Conservation (phyloP, 2,888 invertebrate genomes). For the Agonum fuliginosum region DNA sequence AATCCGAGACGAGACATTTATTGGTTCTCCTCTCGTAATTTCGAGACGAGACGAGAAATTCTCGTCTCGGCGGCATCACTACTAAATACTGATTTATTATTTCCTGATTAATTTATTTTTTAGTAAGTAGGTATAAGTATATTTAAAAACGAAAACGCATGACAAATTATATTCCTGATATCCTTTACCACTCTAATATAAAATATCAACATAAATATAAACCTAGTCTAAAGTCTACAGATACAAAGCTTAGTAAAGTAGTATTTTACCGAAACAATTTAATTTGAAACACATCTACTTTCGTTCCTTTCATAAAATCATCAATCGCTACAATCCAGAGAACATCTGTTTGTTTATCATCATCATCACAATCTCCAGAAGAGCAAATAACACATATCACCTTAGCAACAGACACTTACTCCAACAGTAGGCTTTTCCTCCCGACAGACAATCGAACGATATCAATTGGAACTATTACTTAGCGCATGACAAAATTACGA, state of each 20-base stretch:
- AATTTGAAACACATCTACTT: not conserved
- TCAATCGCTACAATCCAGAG: not conserved
- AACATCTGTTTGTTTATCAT: slow-evolving; percentile 5
- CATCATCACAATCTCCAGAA: not conserved
- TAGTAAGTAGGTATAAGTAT: too few relatives aligned
- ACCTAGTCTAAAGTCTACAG: not conserved
- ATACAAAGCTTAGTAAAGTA: not conserved
- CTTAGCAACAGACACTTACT: not conserved
- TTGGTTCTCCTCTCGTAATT: too few relatives aligned
- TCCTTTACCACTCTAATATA: too few relatives aligned
- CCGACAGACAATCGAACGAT: not conserved
- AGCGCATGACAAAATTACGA: slow-evolving; percentile 36
- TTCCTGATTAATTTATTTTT: too few relatives aligned
- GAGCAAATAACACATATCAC: slow-evolving; percentile 7
- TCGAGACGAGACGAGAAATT: too few relatives aligned
- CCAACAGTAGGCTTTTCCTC: not conserved
- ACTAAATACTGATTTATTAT: too few relatives aligned
- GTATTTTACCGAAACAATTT: not conserved
- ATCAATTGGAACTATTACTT: slow-evolving; percentile 26
- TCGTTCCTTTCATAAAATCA: not conserved
- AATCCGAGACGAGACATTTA: too few relatives aligned
- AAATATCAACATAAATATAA: not conserved
- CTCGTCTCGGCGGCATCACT: too few relatives aligned
- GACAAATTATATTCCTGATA: too few relatives aligned
- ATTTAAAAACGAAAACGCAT: too few relatives aligned